Conservation (phyloP, 2,113 vertebrate genomes). For the Sminthopsis crassicaudata region DNA sequence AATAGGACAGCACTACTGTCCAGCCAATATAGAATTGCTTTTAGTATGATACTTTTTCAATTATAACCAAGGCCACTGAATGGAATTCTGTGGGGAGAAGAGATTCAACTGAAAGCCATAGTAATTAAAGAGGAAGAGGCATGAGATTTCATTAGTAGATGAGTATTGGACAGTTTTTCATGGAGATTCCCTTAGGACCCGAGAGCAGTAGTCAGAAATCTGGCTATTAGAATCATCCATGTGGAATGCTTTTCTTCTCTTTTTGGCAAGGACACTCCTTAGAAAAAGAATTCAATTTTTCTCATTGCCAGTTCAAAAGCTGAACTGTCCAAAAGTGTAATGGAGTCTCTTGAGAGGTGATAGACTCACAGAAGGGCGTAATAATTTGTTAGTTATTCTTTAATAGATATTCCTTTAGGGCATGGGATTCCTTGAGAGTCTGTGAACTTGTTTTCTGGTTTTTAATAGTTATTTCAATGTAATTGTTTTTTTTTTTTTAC, state of each 20-base stretch:
- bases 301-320: not conserved
- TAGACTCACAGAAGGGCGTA: not conserved
- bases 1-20: not conserved
- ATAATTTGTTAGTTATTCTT: not conserved
- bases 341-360: not conserved
- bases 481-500: not conserved
- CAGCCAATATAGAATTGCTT: not conserved
- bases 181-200: slow-evolving; percentile 3
- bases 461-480: not conserved
- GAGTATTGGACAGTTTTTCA: not conserved
- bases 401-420: not conserved
- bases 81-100: not conserved
- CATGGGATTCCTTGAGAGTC: not conserved
- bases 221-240: not conserved
- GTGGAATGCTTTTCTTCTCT: not conserved
- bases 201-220: not conserved
- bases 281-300: not conserved
- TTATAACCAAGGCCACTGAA: not conserved
- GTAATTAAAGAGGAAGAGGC: slow-evolving; percentile 3
- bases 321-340: not conserved
- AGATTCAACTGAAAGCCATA: not conserved
- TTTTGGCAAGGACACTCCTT: not conserved
- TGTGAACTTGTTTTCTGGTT: not conserved
- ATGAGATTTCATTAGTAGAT: not conserved
- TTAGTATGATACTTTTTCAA: not conserved